These are phyloP conservation scores for Tiphia femorata DNA, from an alignment of 2,888 invertebrate genomes.

Conservation along the genomic window DNA sequence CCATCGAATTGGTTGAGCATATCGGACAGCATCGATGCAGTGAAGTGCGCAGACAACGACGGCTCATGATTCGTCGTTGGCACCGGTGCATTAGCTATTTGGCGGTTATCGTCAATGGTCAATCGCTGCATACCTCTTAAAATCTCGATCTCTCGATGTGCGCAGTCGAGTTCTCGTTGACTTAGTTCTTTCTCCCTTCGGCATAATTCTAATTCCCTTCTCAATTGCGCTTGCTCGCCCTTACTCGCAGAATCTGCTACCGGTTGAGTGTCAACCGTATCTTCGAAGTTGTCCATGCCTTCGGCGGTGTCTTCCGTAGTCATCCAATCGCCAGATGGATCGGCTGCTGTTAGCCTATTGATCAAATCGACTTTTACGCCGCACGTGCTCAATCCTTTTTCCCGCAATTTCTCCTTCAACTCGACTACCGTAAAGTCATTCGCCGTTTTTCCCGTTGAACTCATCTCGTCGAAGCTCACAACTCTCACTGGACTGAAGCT, in stretches of 20 bases:
- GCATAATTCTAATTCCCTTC: not conserved
- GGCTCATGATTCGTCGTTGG: not conserved
- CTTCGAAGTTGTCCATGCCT: not conserved
- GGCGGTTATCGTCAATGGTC: not conserved
- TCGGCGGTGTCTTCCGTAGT: not conserved
- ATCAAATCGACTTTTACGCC: not conserved
- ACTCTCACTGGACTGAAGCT: too few species aligned
- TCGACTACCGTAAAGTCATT: not conserved
- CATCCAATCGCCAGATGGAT: not conserved
- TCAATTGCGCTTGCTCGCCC: not conserved
- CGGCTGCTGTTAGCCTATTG: not conserved
- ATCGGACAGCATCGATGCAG: constrained; percentile 1
- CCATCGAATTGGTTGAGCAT: constrained; percentile 13
- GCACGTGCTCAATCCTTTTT: not conserved
- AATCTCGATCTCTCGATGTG: not conserved
- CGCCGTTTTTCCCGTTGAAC: not conserved
- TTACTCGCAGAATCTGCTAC: not conserved
- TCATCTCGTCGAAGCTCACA: not conserved
- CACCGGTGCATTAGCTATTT: not conserved
- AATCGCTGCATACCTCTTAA: not conserved
- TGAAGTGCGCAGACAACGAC: not conserved
- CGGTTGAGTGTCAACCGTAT: not conserved
- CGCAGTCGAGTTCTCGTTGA: not conserved
- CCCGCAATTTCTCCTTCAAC: not conserved
- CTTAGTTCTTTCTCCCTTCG: not conserved